Base-by-base conservation (phyloP, 2,113 vertebrate species). In the Misgurnus anguillicaudatus region DNA sequence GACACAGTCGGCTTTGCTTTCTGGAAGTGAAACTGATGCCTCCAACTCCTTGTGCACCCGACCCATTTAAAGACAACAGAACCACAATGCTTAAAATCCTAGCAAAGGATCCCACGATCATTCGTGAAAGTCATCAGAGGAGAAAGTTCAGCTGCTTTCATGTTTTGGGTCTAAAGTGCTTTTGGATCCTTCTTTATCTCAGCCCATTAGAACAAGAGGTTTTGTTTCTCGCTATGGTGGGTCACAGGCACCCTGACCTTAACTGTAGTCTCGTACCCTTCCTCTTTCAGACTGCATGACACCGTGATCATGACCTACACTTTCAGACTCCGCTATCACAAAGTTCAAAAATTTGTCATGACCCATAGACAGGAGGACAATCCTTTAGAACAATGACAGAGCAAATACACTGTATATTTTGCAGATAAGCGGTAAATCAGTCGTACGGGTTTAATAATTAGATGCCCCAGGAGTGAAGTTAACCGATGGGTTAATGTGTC, bases 111-210 rank as follows among this genome's bases (percentile, higher is more conserved):
- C 9, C 85, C 78, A 91, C 0, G 19, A 96, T 94, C 97, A 98
- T 97, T 96, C 94, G 88, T 95, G 96, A 95, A 98, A 98, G 95
- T 94, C 93, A 95, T 95, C 89, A 85, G 91, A 94, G 93, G 92
- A 94, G 92, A 87, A 93, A 90, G 87, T 91, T 93, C 90, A 91
- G 90, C 92, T 93, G 91, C 90, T 90, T 92, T 93, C 93, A 89
- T 92, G 91, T 89, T 89, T 87, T 88, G 87, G 85, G 90, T 91
- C 94, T 91, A 93, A 94, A 94, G 91, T 88, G 88, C 91, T 91
- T 92, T 92, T 88, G 24, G 2, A 31, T 31, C 24, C 86, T 92
- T 95, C 93, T 92, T 87, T 86, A 88, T 91, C 87, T 85, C 85
- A 87, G 91, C 91, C 87, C 88, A 91, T 94, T 93, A 94, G 88